A percentile compares a stretch with the other conserved stretches of the same genome.
These are phyloP conservation scores for Nemopilema nomurai DNA, from an alignment of 30 jellyfish, hydroid and myxozoan species.

Conservation along the genomic window DNA sequence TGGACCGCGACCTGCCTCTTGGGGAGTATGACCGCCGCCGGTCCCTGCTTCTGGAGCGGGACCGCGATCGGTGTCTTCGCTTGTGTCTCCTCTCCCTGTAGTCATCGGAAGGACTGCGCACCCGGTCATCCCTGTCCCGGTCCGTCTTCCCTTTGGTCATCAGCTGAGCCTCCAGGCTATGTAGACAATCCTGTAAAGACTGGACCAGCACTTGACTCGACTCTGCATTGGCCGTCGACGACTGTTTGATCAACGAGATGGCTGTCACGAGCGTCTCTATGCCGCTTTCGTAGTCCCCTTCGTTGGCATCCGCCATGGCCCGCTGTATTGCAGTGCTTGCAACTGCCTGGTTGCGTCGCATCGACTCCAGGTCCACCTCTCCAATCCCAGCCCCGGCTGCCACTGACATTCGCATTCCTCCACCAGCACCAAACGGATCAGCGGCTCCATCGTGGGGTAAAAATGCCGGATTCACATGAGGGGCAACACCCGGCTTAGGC, in stretches of 20 bases:
- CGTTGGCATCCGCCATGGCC: conserved; percentile 99
- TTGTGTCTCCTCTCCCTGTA: conserved; percentile 75
- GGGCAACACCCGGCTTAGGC: conserved; percentile 95
- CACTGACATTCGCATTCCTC: conserved; percentile 47
- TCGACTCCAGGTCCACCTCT: conserved; percentile 89
- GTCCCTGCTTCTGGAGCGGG: conserved; percentile 89
- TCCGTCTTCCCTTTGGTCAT: conserved; percentile 85
- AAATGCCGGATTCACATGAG: conserved; percentile 95
- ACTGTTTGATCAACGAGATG: conserved; percentile 91
- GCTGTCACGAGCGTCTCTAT: conserved; percentile 98
- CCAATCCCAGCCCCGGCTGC: conserved; percentile 75
- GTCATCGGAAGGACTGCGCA: conserved; percentile 71
- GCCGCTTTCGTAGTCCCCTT: conserved; percentile 97
- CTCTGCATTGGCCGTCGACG: conserved; percentile 93
- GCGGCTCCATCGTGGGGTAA: conserved; percentile 73
- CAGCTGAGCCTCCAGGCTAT: conserved; percentile 97
- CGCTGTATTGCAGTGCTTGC: conserved; percentile 99
- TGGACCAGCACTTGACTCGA: conserved; percentile 93
- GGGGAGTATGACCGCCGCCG: conserved; percentile 90
- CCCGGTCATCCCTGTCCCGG: conserved; percentile 65
- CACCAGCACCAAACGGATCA: conserved; percentile 72
- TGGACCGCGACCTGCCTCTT: conserved; percentile 79
- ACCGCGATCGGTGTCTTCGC: conserved; percentile 93
- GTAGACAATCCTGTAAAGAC: conserved; percentile 97
- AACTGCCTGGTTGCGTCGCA: conserved; percentile 96